A percentile compares a stretch with the other conserved stretches of the same genome.
phyloP scores from a whole-genome alignment of 2,888 invertebrate genomes.

The Eurois occulta region DNA sequence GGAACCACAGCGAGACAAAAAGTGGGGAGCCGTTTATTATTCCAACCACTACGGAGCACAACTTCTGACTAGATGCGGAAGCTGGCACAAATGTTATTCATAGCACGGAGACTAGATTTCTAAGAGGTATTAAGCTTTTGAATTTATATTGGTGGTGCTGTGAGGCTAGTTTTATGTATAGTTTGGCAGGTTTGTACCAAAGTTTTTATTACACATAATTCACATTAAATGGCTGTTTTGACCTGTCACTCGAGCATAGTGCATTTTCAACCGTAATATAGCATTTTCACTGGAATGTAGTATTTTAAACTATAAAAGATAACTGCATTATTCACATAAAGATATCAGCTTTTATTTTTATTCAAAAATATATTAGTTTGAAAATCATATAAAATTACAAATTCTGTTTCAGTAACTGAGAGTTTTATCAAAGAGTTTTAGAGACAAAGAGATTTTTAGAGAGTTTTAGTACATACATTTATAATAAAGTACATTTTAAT shows the following conservation, averaged over 20 bases:
- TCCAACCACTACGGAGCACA: conserved; percentile 33
- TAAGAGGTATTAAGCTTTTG: conserved; percentile 26
- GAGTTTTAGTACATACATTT: background rate
- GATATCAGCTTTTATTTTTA: background rate
- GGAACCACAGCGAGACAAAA: conserved; percentile 14
- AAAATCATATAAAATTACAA: background rate
- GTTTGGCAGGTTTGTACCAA: too few species aligned
- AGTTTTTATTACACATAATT: too few species aligned
- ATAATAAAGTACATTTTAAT: background rate
- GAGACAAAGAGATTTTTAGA: conserved; percentile 30
- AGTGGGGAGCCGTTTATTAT: conserved; percentile 50
- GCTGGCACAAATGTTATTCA: conserved; percentile 48
- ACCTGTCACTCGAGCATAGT: too few species aligned
- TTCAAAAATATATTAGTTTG: background rate
- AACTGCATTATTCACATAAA: background rate
- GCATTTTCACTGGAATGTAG: too few species aligned
- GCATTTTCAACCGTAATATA: too few species aligned
- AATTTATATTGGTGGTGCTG: conserved; percentile 34
- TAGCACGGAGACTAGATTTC: conserved; percentile 27
- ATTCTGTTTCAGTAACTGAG: background rate
- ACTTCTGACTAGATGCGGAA: conserved; percentile 57
- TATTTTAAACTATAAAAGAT: background rate
- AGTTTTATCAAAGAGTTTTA: conserved; percentile 19
- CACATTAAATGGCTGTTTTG: too few species aligned
- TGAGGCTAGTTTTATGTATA: background rate